Evolutionary conservation across 2,888 invertebrate species (phyloP).

Genomic region (Trissolcus japonicus): DNA sequence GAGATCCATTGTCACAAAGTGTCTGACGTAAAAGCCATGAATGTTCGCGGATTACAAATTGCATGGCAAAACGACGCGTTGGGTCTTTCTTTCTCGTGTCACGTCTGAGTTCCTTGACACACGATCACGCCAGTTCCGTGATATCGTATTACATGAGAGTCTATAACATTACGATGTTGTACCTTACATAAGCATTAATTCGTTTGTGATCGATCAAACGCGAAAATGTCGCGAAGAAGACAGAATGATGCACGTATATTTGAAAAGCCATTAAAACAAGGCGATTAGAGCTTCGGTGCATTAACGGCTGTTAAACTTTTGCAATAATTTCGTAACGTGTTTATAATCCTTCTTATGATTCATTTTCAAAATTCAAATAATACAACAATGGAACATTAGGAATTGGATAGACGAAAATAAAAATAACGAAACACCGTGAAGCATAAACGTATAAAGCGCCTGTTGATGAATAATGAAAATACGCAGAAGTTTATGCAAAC

Average conservation of each 20-base stretch:
- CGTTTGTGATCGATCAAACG: constrained; percentile 29
- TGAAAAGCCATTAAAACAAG: not conserved
- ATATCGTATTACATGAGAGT: constrained; percentile 52
- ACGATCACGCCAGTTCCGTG: constrained; percentile 44
- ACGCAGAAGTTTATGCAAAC: not conserved
- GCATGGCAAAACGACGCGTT: constrained; percentile 47
- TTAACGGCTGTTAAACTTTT: constrained; percentile 25
- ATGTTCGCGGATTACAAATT: constrained; percentile 47
- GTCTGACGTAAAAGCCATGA: constrained; percentile 45
- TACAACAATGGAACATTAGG: constrained; percentile 26
- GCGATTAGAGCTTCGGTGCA: not conserved
- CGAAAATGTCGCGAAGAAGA: not conserved
- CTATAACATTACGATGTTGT: constrained; percentile 31
- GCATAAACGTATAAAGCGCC: too few relatives aligned
- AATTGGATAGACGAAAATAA: constrained; percentile 19
- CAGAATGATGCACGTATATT: not conserved
- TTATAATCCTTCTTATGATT: constrained; percentile 3
- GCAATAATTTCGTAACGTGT: not conserved
- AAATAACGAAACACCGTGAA: constrained; percentile 8
- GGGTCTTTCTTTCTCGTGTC: constrained; percentile 48
- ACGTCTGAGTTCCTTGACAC: constrained; percentile 46
- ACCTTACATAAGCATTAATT: constrained; percentile 34
- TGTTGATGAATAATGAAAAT: not conserved
- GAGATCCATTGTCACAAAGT: constrained; percentile 48
- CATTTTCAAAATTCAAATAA: constrained; percentile 9